Evolutionary conservation across 1,140 invertebrate genomes (phyloP).

Genomic region (Dufourea novaeangliae): DNA sequence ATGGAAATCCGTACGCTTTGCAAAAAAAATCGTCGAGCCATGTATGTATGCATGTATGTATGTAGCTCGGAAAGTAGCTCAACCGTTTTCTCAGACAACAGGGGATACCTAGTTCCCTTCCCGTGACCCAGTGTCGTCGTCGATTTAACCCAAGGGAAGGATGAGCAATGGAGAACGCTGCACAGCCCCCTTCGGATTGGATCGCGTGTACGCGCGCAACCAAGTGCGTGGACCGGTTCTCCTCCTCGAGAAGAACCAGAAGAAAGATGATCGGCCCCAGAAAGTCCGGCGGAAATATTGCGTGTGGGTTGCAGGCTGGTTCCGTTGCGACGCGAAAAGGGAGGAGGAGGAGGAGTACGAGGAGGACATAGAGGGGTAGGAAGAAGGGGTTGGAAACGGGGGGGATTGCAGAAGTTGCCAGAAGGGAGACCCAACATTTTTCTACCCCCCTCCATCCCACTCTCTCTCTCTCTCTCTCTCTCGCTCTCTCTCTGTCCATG

Average conservation of each 20-base stretch:
- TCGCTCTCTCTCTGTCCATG: no score
- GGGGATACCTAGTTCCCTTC: no score
- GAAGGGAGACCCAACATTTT: slow-evolving; percentile 64
- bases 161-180: not conserved
- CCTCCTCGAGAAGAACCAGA: slow-evolving; percentile 2
- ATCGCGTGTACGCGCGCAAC: not conserved
- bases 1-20: no score
- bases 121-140: slow-evolving; percentile 19
- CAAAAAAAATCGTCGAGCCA: no score
- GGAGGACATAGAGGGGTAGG: no score
- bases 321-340: not conserved
- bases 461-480: no score
- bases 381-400: not conserved
- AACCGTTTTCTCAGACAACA: no score
- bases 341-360: no score
- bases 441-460: slow-evolving; percentile 61
- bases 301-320: not conserved
- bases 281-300: slow-evolving; percentile 34
- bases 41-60: no score
- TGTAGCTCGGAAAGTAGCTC: no score
- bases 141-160: not conserved
- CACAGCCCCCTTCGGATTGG: not conserved
- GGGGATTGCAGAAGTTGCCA: slow-evolving; percentile 28
- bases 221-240: slow-evolving; percentile 11
- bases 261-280: not conserved